Percentiles rank a stretch among this genome's conserved stretches.
Evolutionary conservation across 2,888 invertebrate genomes (phyloP).

Genomic region (Hanleya hanleyi): DNA sequence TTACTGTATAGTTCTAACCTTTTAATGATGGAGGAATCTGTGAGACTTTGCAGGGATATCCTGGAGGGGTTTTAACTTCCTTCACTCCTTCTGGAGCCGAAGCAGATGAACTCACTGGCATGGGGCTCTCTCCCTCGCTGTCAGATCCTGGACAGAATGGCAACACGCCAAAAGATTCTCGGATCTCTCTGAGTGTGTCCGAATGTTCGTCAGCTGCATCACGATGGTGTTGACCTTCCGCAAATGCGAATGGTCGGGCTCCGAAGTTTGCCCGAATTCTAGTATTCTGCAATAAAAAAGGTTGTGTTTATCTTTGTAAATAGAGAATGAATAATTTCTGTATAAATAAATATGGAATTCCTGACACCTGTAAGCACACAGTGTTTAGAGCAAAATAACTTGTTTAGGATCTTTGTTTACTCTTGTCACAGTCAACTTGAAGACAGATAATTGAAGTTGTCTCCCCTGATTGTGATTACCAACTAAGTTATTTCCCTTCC

Average conservation of each 20-base stretch:
- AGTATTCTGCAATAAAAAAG: conserved; percentile 57
- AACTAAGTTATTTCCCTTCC: too few relatives aligned
- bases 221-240: conserved; percentile 69
- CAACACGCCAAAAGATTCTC: conserved; percentile 68
- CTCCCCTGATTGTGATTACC: too few relatives aligned
- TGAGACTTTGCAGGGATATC: conserved; percentile 60
- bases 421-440: too few relatives aligned
- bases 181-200: conserved; percentile 68
- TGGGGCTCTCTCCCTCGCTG: conserved; percentile 66
- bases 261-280: conserved; percentile 73
- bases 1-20: conserved; percentile 49
- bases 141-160: conserved; percentile 69
- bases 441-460: too few relatives aligned
- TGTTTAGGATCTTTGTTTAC: too few relatives aligned
- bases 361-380: too few relatives aligned
- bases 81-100: conserved; percentile 35
- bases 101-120: conserved; percentile 38
- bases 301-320: too few relatives aligned
- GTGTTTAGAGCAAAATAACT: too few relatives aligned
- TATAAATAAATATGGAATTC: too few relatives aligned
- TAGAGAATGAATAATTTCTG: too few relatives aligned
- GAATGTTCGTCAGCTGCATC: conserved; percentile 70
- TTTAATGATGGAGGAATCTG: conserved; percentile 58
- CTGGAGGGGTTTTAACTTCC: conserved; percentile 41
- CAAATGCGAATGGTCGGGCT: conserved; percentile 67